A percentile compares a stretch with the other conserved stretches of the same genome.
Evolutionary conservation across 2,888 invertebrate genomes (phyloP).

Genomic region (Acanthoscelides obtectus): DNA sequence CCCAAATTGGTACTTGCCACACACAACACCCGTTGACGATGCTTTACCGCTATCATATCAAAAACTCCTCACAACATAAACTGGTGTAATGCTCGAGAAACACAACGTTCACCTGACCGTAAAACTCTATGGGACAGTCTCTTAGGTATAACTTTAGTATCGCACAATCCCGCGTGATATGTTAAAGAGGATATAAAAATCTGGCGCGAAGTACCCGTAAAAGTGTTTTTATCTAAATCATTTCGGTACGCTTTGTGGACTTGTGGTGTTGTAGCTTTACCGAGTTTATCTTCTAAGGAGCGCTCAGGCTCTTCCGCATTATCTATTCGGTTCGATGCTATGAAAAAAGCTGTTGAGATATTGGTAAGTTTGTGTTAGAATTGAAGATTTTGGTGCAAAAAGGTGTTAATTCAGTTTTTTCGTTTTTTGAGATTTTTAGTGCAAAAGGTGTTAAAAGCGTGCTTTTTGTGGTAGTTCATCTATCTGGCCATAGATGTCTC

Average conservation of each 20-base stretch:
- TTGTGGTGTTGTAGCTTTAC: neutral
- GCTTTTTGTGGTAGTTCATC: no score
- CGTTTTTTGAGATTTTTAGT: no score
- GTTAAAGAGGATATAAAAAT: neutral
- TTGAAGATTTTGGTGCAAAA: no score
- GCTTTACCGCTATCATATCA: no score
- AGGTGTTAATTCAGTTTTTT: no score
- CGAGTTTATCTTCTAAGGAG: neutral
- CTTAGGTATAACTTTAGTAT: neutral
- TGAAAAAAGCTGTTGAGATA: no score
- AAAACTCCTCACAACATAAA: no score
- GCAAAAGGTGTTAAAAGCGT: no score
- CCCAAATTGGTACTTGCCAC: no score
- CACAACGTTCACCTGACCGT: neutral
- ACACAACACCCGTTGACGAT: no score
- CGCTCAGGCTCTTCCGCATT: neutral
- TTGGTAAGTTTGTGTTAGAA: no score
- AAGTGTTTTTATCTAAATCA: neutral
- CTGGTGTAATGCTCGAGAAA: neutral
- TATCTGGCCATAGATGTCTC: no score
- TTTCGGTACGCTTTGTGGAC: neutral
- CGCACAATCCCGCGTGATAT: neutral
- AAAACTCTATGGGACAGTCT: neutral
- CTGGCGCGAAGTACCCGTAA: neutral
- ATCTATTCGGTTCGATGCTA: neutral